Conservation (phyloP, 2,113 vertebrate species). For the Xiphophorus maculatus region DNA sequence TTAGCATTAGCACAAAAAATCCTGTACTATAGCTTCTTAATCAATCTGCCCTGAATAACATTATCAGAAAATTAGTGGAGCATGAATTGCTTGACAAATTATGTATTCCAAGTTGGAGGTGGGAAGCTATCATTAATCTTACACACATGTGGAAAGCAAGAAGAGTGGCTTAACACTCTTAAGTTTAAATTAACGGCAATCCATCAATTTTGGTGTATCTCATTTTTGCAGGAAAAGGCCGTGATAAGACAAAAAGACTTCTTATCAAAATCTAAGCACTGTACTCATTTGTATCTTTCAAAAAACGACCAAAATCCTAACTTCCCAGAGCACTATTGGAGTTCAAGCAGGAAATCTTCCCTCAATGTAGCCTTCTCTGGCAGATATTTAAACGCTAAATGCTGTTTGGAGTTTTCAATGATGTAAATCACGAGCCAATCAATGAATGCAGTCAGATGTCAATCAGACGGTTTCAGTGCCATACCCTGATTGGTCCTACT, state of each 20-base stretch:
- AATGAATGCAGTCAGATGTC: too few relatives aligned
- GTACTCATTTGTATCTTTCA: constrained; percentile 56
- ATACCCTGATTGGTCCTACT: too few relatives aligned
- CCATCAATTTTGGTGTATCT: constrained; percentile 57
- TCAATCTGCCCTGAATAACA: constrained; percentile 45
- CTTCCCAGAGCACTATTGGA: constrained; percentile 27
- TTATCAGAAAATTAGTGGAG: constrained; percentile 58
- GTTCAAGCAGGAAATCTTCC: constrained; percentile 19
- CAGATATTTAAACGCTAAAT: too few relatives aligned
- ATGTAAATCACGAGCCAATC: too few relatives aligned
- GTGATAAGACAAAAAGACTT: constrained; percentile 60
- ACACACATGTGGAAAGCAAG: constrained; percentile 50
- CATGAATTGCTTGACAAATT: constrained; percentile 63
- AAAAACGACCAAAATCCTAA: constrained; percentile 18
- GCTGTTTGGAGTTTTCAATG: too few relatives aligned
- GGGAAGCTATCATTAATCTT: constrained; percentile 60
- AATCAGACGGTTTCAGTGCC: too few relatives aligned
- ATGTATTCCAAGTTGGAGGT: constrained; percentile 54
- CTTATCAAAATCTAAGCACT: constrained; percentile 77
- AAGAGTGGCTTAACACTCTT: constrained; percentile 45
- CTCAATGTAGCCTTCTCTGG: not conserved
- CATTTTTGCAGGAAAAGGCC: constrained; percentile 58
- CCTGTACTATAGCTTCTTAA: constrained; percentile 25
- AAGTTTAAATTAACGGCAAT: constrained; percentile 65
- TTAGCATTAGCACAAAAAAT: constrained; percentile 10